phyloP scores from a whole-genome alignment of 1,140 invertebrate species.

The Drosophila watanabei region DNA sequence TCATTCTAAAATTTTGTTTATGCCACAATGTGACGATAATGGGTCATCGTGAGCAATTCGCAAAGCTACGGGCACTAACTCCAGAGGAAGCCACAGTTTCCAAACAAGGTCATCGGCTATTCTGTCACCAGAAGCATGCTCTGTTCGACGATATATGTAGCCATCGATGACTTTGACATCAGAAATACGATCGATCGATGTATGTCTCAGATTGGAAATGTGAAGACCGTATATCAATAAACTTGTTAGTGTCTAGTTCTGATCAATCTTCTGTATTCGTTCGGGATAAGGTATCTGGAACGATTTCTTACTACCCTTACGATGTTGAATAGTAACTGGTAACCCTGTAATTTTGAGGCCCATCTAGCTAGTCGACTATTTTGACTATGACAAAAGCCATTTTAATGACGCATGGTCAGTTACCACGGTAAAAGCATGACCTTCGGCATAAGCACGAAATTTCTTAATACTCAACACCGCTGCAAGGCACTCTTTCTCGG shows the following conservation, averaged over 20 bases:
- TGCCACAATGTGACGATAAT: slow-evolving; percentile 2
- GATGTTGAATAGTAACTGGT: slow-evolving; percentile 1
- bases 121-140: slow-evolving; percentile 3
- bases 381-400: slow-evolving; percentile 7
- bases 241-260: background rate
- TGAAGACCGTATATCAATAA: background rate
- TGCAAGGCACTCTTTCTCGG: slow-evolving; percentile 21
- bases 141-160: slow-evolving; percentile 1
- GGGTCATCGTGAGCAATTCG: background rate
- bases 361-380: slow-evolving; percentile 7
- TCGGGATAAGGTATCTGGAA: slow-evolving; percentile 13
- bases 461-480: slow-evolving; percentile 13
- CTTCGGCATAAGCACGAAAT: slow-evolving; percentile 15
- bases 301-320: slow-evolving; percentile 6
- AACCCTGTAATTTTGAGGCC: slow-evolving; percentile 4
- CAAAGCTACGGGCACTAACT: slow-evolving; percentile 3
- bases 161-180: slow-evolving; percentile 8
- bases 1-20: slow-evolving; percentile 7
- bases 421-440: slow-evolving; percentile 6
- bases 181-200: background rate
- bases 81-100: slow-evolving; percentile 8
- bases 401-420: background rate
- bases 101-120: slow-evolving; percentile 8
- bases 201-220: background rate
- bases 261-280: slow-evolving; percentile 13